Conservation (phyloP, 2,113 vertebrate genomes). For the Charadrius vociferus region DNA sequence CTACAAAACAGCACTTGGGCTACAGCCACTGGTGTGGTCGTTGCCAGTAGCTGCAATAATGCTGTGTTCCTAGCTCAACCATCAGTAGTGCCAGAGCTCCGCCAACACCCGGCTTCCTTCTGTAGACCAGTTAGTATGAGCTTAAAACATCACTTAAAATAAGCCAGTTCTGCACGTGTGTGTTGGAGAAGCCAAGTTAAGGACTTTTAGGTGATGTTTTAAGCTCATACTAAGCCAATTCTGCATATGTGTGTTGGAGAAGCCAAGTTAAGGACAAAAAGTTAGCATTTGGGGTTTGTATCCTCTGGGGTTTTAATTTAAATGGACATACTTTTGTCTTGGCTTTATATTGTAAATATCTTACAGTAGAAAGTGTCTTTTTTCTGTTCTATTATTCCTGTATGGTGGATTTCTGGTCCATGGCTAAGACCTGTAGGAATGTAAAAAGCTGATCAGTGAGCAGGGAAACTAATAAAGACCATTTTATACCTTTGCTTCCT, state of each 20-base stretch:
- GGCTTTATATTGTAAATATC: not conserved
- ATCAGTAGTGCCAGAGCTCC: not conserved
- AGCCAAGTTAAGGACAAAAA: not conserved
- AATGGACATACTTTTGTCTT: not conserved
- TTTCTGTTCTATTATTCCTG: not conserved
- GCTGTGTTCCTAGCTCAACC: not conserved
- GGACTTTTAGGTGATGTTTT: too few relatives aligned
- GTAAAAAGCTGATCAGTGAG: not conserved
- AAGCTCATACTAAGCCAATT: too few relatives aligned
- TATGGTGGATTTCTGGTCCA: not conserved
- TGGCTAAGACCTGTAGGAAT: not conserved
- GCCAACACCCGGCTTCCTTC: not conserved
- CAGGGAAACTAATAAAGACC: not conserved
- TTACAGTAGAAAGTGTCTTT: not conserved
- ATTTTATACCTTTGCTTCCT: not conserved
- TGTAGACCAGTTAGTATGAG: not conserved
- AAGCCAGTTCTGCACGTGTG: not conserved
- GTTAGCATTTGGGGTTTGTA: not conserved
- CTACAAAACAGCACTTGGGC: not conserved
- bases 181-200: not conserved
- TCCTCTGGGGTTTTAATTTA: not conserved
- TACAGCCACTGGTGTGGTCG: fast-evolving
- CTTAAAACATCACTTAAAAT: not conserved
- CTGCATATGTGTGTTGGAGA: not conserved
- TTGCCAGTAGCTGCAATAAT: not conserved